Conservation (phyloP, 2,797 vertebrate genomes). For the Champsocephalus esox region DNA sequence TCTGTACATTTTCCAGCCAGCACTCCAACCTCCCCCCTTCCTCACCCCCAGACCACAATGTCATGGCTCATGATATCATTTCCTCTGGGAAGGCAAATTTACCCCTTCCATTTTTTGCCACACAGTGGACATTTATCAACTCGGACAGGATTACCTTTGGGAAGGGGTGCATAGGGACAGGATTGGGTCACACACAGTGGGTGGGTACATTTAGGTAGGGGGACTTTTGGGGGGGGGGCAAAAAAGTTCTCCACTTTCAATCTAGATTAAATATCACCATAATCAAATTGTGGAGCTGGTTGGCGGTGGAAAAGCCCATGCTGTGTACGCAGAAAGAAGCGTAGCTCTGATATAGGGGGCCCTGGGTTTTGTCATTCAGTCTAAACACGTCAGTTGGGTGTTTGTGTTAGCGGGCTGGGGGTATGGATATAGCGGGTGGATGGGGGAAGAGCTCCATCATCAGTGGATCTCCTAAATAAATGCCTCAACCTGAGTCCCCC, state of each 20-base stretch:
- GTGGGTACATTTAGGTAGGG: constrained; percentile 65
- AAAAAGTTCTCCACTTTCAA: constrained; percentile 82
- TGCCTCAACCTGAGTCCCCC: constrained; percentile 80
- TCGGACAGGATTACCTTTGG: constrained; percentile 80
- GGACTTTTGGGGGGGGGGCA: constrained; percentile 43
- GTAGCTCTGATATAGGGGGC: constrained; percentile 75
- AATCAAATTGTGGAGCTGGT: constrained; percentile 82
- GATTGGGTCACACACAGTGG: constrained; percentile 78
- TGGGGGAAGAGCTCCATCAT: constrained; percentile 76
- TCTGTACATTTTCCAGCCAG: constrained; percentile 82
- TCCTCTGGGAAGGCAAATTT: constrained; percentile 81
- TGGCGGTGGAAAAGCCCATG: constrained; percentile 76
- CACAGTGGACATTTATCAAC: constrained; percentile 83
- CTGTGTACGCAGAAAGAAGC: constrained; percentile 70
- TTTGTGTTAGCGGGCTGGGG: constrained; percentile 84
- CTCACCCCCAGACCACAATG: constrained; percentile 72
- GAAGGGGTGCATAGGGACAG: constrained; percentile 68
- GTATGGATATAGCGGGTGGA: constrained; percentile 61
- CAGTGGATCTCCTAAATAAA: constrained; percentile 84
- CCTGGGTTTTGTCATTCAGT: constrained; percentile 85
- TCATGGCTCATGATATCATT: constrained; percentile 85
- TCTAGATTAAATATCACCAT: constrained; percentile 85
- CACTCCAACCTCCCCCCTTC: constrained; percentile 30
- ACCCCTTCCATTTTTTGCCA: constrained; percentile 77
- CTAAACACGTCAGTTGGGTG: constrained; percentile 84